Base-by-base conservation (phyloP, 2,113 vertebrate species). In the Natator depressus region DNA sequence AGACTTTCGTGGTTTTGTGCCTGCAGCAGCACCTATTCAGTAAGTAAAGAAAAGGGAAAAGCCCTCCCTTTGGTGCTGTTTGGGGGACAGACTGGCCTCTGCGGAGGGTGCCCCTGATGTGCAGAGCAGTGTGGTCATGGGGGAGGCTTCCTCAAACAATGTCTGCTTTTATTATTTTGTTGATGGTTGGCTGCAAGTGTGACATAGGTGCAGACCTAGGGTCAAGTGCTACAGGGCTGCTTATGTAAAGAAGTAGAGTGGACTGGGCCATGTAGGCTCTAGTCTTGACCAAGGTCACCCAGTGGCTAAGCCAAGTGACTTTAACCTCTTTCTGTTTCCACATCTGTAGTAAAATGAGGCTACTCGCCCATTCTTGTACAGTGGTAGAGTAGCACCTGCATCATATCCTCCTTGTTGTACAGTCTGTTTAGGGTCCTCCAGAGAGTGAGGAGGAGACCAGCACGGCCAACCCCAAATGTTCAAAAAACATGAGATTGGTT, bases 1-100 rank as follows among this genome's bases (percentile, higher is more conserved):
- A 84, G 94, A 84, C 96, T 97, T 98, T 96, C 84, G 79, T 96
- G 95, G 97, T 95, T 96, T 98, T 94, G 95, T 96, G 94, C 94
- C 87, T 97, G 95, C 91, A 96, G 94, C 81, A 53, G 95, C 97
- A 96, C 94, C 92, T 96, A 85, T 82, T 95, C 93, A 96, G 96
- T 95, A 93, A 78, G 57, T 89, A 88, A 91, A 91, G 35, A 10
- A 6, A 84, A 10, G 94, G 87, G 31, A 91, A 75, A 54, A 84
- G 47, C 81, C 19, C 42, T 95, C 35, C 17, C 35, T 22, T 93
- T 50, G 55, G 46, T 57, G 0, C n/a, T 35, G 79, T 72, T 82
- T 13, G 11, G 53, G 59, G 57, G 76, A 29, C 14, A 86, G 78
- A 46, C 76, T 0, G 47, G 82, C 76, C 87, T n/a, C 85, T 69